phyloP scores from a whole-genome alignment of 2,113 vertebrate genomes.

The Rhynchopsitta pachyrhyncha region DNA sequence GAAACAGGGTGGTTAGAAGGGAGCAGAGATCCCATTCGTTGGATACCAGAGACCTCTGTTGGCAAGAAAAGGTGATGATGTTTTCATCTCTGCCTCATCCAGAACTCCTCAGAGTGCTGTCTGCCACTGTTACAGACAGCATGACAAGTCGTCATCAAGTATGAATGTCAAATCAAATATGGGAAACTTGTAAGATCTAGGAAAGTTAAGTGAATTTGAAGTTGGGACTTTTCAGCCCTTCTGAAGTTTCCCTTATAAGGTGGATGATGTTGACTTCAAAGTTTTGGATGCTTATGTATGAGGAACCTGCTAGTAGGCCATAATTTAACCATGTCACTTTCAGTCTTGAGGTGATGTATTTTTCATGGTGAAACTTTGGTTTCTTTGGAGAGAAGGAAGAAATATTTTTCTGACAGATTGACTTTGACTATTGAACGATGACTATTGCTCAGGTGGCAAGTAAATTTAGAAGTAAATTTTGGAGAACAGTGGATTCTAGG shows the following conservation, averaged over 20 bases:
- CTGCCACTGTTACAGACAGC: neutral
- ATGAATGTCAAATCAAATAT: neutral
- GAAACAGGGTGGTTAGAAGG: neutral
- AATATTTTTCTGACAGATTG: neutral
- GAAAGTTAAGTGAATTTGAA: neutral
- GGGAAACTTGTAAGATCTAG: neutral
- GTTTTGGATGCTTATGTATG: neutral
- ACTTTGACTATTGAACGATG: neutral
- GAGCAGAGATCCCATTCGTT: neutral
- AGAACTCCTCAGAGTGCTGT: neutral
- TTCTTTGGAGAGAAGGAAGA: neutral
- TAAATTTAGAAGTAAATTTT: neutral
- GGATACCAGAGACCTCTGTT: conserved; percentile 9
- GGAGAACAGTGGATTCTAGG: neutral
- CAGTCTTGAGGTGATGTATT: neutral
- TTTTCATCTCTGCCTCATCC: neutral
- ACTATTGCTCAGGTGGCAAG: neutral
- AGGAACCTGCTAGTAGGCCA: neutral
- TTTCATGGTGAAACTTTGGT: neutral
- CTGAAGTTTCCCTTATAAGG: neutral
- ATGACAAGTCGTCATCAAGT: neutral
- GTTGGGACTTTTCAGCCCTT: neutral
- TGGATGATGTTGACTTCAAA: neutral
- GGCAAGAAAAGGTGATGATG: neutral
- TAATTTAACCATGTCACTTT: neutral